phyloP scores from a whole-genome alignment of 2,113 vertebrate species.

The Stomatorhinus ivindoensis region DNA sequence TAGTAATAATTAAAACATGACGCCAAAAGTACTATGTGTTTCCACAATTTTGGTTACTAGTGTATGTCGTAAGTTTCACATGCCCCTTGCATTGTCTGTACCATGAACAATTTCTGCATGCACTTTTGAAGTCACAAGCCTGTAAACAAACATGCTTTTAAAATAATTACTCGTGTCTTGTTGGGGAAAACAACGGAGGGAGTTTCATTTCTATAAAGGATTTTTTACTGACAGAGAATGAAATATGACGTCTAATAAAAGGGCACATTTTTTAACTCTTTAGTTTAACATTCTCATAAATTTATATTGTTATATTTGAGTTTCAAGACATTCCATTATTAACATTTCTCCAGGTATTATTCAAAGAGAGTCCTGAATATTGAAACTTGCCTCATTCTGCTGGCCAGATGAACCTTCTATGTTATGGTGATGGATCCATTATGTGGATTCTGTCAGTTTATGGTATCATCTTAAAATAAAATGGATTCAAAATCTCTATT shows the following conservation, averaged over 20 bases:
- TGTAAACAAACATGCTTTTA: background rate
- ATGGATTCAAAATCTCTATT: too few species aligned
- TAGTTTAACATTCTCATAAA: background rate
- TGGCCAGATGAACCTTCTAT: background rate
- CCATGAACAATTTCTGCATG: background rate
- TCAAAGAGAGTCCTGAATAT: background rate
- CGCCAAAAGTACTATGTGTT: background rate
- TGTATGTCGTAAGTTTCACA: background rate
- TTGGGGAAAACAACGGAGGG: background rate
- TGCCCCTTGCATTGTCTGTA: background rate
- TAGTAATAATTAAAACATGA: background rate
- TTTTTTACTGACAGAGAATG: background rate
- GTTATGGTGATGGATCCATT: too few species aligned
- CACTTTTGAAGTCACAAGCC: background rate
- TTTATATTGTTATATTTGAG: background rate
- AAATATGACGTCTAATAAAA: background rate
- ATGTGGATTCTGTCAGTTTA: too few species aligned
- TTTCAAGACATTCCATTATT: background rate
- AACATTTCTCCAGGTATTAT: background rate
- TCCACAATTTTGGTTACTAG: background rate
- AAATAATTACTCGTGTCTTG: conserved; percentile 5
- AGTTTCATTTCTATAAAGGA: background rate
- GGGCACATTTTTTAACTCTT: background rate
- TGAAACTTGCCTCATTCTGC: background rate
- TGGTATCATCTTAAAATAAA: too few species aligned